phyloP scores from a whole-genome alignment of 2,888 invertebrate species.

The Noctua janthina region DNA sequence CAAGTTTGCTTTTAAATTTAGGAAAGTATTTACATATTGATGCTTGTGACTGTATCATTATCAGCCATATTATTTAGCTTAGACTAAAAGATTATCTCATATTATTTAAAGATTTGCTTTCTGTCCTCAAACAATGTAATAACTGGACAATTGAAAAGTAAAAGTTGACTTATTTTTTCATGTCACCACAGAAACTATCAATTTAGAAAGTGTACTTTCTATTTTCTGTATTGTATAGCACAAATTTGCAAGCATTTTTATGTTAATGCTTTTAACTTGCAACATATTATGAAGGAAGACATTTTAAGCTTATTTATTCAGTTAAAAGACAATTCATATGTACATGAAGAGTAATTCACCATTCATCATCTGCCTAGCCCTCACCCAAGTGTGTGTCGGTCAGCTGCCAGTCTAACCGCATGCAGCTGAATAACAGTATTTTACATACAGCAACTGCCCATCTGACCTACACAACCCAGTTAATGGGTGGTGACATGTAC shows the following conservation, averaged over 20 bases:
- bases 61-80: not conserved
- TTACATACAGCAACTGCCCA: not conserved
- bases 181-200: not conserved
- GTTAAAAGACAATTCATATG: not conserved
- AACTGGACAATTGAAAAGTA: conserved; percentile 19
- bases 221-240: not conserved
- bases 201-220: conserved; percentile 51
- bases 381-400: not conserved
- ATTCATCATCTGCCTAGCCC: not conserved
- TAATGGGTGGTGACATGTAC: not conserved
- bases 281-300: no score
- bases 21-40: no score
- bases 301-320: not conserved
- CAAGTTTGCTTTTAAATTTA: no score
- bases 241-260: not conserved
- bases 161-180: conserved; percentile 25
- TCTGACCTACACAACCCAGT: not conserved
- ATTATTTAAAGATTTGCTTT: not conserved
- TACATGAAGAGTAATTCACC: not conserved
- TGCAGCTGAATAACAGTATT: not conserved
- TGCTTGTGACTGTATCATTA: not conserved
- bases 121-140: not conserved
- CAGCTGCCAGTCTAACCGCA: not conserved
- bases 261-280: not conserved
- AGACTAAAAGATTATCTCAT: not conserved